Evolutionary conservation across 2,888 invertebrate genomes (phyloP).

Genomic region (Parochlus steinenii): DNA sequence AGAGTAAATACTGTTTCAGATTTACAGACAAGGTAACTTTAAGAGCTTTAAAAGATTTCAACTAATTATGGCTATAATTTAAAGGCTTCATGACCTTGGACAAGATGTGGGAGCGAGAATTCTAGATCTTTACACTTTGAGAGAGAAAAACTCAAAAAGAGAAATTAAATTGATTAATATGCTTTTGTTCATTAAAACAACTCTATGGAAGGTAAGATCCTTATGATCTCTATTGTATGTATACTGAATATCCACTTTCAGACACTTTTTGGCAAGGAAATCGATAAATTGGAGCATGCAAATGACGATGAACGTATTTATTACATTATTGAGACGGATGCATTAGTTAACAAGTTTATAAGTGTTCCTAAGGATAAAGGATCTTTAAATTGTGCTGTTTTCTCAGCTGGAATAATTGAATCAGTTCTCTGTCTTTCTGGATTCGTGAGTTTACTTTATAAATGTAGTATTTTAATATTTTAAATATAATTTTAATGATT

Average conservation of each 20-base stretch:
- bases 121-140: constrained; percentile 81
- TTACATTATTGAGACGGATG: constrained; percentile 96
- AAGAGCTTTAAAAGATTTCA: constrained; percentile 10
- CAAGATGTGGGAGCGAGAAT: constrained; percentile 87
- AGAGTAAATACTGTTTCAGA: constrained; percentile 90
- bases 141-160: constrained; percentile 85
- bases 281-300: constrained; percentile 95
- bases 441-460: constrained; percentile 60
- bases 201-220: constrained; percentile 75
- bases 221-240: constrained; percentile 1
- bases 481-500: constrained; percentile 12
- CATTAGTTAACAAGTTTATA: constrained; percentile 89
- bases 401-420: constrained; percentile 94
- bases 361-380: constrained; percentile 97
- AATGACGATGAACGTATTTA: constrained; percentile 97
- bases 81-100: constrained; percentile 82
- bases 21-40: constrained; percentile 71
- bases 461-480: constrained; percentile 11
- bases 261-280: constrained; percentile 93
- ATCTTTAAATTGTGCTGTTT: constrained; percentile 94
- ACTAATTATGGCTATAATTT: constrained; percentile 5
- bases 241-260: constrained; percentile 22
- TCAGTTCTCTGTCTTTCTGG: constrained; percentile 86
- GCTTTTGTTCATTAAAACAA: constrained; percentile 87
- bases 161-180: constrained; percentile 92